Evolutionary conservation across 2,888 invertebrate species (phyloP).

Genomic region (Sclerodermus sp.): DNA sequence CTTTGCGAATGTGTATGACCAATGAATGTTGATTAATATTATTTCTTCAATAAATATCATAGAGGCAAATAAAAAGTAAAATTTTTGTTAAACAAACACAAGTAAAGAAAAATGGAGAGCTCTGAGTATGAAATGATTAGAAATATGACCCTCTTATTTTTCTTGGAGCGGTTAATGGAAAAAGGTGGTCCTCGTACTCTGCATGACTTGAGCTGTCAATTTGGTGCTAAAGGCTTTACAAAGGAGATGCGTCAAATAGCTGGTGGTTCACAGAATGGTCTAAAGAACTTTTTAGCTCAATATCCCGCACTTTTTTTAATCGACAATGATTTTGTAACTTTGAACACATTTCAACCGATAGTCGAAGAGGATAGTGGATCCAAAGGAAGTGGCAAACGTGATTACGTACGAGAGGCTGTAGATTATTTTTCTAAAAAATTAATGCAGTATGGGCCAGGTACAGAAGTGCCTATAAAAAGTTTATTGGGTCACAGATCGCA

Average conservation of each 20-base stretch:
- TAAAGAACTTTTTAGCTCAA: conserved; percentile 94
- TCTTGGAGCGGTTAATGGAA: conserved; percentile 96
- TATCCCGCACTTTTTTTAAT: conserved; percentile 96
- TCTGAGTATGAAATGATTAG: conserved; percentile 92
- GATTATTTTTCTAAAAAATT: conserved; percentile 96
- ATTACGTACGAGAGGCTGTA: conserved; percentile 95
- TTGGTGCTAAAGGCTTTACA: conserved; percentile 98
- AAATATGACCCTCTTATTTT: conserved; percentile 96
- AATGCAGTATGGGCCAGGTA: conserved; percentile 91
- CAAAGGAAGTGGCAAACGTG: conserved; percentile 68
- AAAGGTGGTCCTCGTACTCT: conserved; percentile 94
- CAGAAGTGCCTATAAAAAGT: conserved; percentile 96
- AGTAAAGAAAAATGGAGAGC: conserved; percentile 72
- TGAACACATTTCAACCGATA: conserved; percentile 76
- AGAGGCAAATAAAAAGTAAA: conserved; percentile 10
- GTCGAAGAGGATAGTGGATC: conserved; percentile 62
- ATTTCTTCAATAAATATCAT: conserved; percentile 16
- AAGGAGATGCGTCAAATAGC: conserved; percentile 97
- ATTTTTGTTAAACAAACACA: not conserved
- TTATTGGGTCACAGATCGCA: conserved; percentile 94
- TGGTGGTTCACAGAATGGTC: conserved; percentile 93
- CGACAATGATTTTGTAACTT: conserved; percentile 88
- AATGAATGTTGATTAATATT: conserved; percentile 17
- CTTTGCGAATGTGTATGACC: conserved; percentile 14
- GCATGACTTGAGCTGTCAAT: conserved; percentile 98